phyloP scores from a whole-genome alignment of 2,888 invertebrate species.

The Drosophila pseudotalamancana region DNA sequence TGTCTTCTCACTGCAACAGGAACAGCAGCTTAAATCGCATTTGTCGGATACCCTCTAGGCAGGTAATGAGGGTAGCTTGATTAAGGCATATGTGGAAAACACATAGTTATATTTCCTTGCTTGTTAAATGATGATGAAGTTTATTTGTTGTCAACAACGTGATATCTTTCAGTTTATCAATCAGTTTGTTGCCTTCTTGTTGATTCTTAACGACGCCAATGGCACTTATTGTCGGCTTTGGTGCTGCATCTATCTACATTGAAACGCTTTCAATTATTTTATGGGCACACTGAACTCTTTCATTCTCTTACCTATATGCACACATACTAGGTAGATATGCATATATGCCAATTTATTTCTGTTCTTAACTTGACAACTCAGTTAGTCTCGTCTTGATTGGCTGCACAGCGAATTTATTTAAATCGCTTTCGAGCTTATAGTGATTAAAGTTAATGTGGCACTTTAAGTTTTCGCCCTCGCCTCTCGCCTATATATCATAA shows the following conservation, averaged over 20 bases:
- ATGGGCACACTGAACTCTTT: constrained; percentile 25
- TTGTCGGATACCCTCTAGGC: constrained; percentile 30
- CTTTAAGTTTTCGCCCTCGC: constrained; percentile 19
- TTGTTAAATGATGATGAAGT: too few species aligned
- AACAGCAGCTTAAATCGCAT: constrained; percentile 52
- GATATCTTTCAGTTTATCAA: not conserved
- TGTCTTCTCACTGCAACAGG: constrained; percentile 10
- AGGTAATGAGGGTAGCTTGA: not conserved
- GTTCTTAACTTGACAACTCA: constrained; percentile 10
- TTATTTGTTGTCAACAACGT: not conserved
- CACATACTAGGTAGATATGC: not conserved
- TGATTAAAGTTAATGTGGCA: constrained; percentile 62
- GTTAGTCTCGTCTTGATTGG: constrained; percentile 6
- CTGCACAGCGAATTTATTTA: constrained; percentile 57
- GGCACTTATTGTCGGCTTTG: constrained; percentile 31
- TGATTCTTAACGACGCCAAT: constrained; percentile 59
- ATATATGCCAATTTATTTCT: not conserved
- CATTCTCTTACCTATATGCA: not conserved
- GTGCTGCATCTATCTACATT: constrained; percentile 50
- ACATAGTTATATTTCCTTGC: too few species aligned
- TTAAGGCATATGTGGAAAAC: too few species aligned
- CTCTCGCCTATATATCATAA: constrained; percentile 52
- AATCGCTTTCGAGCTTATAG: constrained; percentile 43
- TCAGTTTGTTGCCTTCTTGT: not conserved
- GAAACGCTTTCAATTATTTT: constrained; percentile 57